Conservation (phyloP, 2,113 vertebrate genomes). For the Oreochromis spilurus region DNA sequence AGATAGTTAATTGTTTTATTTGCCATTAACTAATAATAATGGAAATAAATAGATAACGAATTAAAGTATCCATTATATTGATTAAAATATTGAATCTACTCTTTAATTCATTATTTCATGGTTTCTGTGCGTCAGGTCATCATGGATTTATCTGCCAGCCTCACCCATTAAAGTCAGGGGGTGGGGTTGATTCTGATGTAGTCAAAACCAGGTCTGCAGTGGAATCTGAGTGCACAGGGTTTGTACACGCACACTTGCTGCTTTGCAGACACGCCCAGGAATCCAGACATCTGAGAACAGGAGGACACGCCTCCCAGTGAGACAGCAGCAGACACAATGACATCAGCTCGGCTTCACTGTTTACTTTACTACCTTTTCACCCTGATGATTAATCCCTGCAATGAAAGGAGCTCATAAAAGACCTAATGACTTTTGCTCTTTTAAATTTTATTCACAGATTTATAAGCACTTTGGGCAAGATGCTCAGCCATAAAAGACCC, state of each 20-base stretch:
- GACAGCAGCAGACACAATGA: not conserved
- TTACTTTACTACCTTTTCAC: not conserved
- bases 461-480: not conserved
- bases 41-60: not conserved
- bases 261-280: not conserved
- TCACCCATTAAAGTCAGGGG: not conserved
- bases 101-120: not conserved
- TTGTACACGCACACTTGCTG: not conserved
- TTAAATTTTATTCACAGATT: not conserved
- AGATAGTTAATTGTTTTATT: not conserved
- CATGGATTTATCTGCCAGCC: not conserved
- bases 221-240: not conserved
- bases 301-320: not conserved
- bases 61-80: not conserved
- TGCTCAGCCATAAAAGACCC: not conserved
- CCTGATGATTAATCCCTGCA: not conserved
- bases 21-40: not conserved
- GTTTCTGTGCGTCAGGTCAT: not conserved
- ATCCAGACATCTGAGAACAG: not conserved
- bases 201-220: not conserved
- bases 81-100: not conserved
- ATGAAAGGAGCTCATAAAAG: not conserved
- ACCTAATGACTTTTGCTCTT: not conserved
- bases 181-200: not conserved
- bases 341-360: not conserved